phyloP scores from a whole-genome alignment of 2,113 vertebrate species.

The Galbula dea region DNA sequence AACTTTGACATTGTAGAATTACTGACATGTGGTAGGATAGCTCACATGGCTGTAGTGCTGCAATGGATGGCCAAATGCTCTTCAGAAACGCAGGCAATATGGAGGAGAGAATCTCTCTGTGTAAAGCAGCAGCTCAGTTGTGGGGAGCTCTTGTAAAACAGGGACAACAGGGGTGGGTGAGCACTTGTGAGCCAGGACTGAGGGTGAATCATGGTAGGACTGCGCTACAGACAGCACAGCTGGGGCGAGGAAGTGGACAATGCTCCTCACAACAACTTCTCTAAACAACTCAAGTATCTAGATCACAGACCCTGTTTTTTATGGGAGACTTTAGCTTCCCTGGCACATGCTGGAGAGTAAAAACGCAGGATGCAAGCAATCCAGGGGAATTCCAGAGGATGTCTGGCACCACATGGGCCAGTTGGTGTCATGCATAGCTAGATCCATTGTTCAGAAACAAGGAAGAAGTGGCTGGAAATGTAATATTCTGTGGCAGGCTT shows the following conservation, averaged over 20 bases:
- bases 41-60: not conserved
- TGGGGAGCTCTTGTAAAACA: not conserved
- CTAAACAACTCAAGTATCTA: not conserved
- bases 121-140: not conserved
- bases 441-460: not conserved
- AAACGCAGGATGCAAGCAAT: not conserved
- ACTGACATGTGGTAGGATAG: not conserved
- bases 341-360: not conserved
- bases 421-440: not conserved
- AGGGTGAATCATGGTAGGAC: fast-evolving
- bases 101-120: not conserved
- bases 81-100: not conserved
- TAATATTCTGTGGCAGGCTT: not conserved
- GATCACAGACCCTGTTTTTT: not conserved
- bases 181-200: not conserved
- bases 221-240: not conserved
- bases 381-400: not conserved
- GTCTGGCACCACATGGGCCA: fast-evolving
- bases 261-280: not conserved
- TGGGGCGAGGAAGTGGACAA: not conserved
- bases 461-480: not conserved
- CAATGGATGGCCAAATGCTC: not conserved
- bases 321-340: not conserved
- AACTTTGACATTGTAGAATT: not conserved
- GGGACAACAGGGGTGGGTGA: not conserved